phyloP scores from a whole-genome alignment of 2,888 invertebrate genomes.

The Trichopoda pennipes region DNA sequence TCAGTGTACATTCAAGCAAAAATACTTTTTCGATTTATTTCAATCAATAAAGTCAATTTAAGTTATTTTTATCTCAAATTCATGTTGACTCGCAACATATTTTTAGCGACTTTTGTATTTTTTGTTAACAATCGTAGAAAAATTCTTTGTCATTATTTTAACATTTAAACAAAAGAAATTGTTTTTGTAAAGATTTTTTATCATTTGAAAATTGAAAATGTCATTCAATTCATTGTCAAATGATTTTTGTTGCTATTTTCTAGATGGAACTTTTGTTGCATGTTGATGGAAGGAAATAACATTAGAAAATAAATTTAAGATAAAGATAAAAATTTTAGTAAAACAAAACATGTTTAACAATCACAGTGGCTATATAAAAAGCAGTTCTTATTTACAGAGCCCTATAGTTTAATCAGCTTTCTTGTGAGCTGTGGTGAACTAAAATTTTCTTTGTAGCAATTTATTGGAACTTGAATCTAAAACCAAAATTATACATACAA shows the following conservation, averaged over 20 bases:
- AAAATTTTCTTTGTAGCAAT: too few relatives aligned
- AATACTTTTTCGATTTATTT: slow-evolving; percentile 41
- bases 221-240: slow-evolving; percentile 32
- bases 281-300: background rate
- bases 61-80: slow-evolving; percentile 11
- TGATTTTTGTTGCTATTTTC: slow-evolving; percentile 22
- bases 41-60: slow-evolving; percentile 24
- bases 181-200: slow-evolving; percentile 30
- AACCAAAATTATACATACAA: too few relatives aligned
- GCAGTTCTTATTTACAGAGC: too few relatives aligned
- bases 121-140: background rate
- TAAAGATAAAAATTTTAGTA: background rate
- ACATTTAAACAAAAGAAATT: slow-evolving; percentile 3
- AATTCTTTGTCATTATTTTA: background rate
- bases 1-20: slow-evolving; percentile 14
- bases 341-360: too few relatives aligned
- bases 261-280: slow-evolving; percentile 15
- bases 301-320: background rate
- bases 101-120: slow-evolving; percentile 39
- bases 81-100: slow-evolving; percentile 47
- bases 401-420: too few relatives aligned
- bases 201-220: slow-evolving; percentile 58
- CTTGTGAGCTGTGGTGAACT: too few relatives aligned
- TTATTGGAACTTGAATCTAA: too few relatives aligned
- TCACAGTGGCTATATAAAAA: too few relatives aligned